Conservation (phyloP, 53 echinoderm and acorn worm species). For the Arbacia lixula region DNA sequence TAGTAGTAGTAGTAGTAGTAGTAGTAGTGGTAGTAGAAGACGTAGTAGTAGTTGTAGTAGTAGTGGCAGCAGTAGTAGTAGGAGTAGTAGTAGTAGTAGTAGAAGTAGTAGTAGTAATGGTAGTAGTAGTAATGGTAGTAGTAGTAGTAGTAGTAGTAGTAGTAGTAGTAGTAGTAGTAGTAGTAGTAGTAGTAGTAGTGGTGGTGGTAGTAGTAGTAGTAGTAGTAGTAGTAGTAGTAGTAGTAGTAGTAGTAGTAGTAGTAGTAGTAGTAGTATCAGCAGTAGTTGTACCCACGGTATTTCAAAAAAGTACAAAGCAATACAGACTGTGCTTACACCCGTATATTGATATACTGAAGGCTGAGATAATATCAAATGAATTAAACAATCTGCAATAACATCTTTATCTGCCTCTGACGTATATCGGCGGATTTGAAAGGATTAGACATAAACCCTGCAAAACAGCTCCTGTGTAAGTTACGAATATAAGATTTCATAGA, state of each 20-base stretch:
- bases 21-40: slow-evolving; percentile 5
- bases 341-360: too few species aligned
- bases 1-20: slow-evolving; percentile 25
- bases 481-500: too few species aligned
- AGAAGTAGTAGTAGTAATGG: slow-evolving; percentile 19
- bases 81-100: slow-evolving; percentile 10
- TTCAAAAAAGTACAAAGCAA: neutral
- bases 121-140: slow-evolving; percentile 18
- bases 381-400: too few species aligned
- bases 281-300: neutral
- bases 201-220: neutral
- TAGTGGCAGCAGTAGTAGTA: neutral
- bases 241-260: slow-evolving; percentile 14
- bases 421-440: too few species aligned
- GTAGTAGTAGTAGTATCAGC: slow-evolving; percentile 6
- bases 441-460: too few species aligned
- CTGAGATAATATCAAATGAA: too few species aligned
- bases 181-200: slow-evolving; percentile 26
- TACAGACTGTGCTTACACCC: too few species aligned
- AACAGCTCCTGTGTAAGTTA: too few species aligned
- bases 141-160: slow-evolving; percentile 33
- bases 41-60: slow-evolving; percentile 18
- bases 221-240: slow-evolving; percentile 27
- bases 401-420: too few species aligned
- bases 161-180: slow-evolving; percentile 14